phyloP scores from a whole-genome alignment of 2,797 vertebrate species.

The Micropoecilia bifurca region DNA sequence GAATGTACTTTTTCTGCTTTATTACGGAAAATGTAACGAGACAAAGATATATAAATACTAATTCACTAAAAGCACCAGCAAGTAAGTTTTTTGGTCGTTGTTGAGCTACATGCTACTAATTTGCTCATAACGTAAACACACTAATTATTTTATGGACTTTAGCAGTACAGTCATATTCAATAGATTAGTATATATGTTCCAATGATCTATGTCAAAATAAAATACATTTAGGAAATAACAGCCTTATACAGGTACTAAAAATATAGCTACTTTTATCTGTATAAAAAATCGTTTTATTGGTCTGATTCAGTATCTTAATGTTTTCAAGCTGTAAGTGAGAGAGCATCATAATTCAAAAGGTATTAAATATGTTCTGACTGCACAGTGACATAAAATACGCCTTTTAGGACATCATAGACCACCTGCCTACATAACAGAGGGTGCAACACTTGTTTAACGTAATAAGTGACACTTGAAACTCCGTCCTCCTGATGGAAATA shows the following conservation, averaged over 20 bases:
- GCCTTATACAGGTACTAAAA: neutral
- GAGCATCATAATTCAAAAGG: neutral
- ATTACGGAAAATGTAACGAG: neutral
- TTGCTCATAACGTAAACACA: neutral
- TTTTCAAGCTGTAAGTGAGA: neutral
- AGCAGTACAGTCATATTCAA: neutral
- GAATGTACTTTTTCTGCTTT: neutral
- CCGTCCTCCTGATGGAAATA: constrained; percentile 48
- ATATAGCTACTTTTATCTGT: neutral
- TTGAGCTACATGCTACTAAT: neutral
- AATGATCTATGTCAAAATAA: neutral
- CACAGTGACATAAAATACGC: neutral
- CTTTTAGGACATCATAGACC: neutral
- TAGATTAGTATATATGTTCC: neutral
- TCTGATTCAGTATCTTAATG: neutral
- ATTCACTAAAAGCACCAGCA: neutral
- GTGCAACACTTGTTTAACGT: constrained; percentile 17
- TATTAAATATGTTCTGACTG: neutral
- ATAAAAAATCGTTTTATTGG: neutral
- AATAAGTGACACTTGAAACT: constrained; percentile 32
- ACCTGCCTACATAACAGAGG: neutral
- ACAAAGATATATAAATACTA: neutral
- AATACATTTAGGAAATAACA: neutral
- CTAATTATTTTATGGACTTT: neutral
- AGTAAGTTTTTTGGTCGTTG: neutral